Evolutionary conservation across 2,113 vertebrate genomes (phyloP).

Genomic region (Mesembrinibis cayennensis): DNA sequence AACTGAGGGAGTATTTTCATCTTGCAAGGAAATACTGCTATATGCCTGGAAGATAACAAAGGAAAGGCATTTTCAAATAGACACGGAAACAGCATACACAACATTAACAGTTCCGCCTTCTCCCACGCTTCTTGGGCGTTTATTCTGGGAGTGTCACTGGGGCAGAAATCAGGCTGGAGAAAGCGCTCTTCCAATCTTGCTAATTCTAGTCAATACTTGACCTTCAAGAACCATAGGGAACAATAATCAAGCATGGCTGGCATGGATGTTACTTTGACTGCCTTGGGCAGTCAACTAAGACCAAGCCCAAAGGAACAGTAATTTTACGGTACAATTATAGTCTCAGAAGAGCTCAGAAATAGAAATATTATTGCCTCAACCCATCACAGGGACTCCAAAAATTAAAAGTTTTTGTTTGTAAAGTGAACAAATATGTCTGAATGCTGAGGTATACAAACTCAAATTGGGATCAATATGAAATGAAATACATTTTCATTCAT

Average conservation of each 20-base stretch:
- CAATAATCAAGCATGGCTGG: not conserved
- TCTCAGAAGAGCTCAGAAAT: not conserved
- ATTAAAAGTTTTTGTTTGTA: not conserved
- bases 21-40: constrained; percentile 97
- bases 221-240: not conserved
- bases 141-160: not conserved
- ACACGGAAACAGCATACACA: fast-evolving
- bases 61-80: not conserved
- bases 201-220: not conserved
- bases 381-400: not conserved
- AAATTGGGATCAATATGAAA: not conserved
- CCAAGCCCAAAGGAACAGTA: not conserved
- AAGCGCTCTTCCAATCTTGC: not conserved
- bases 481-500: not conserved
- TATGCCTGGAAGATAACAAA: constrained; percentile 75
- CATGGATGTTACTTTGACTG: not conserved
- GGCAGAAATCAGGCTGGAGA: not conserved
- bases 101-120: not conserved
- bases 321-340: not conserved
- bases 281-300: not conserved
- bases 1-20: constrained; percentile 94
- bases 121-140: not conserved
- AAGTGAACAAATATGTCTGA: not conserved
- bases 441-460: not conserved
- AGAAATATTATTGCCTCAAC: not conserved